Evolutionary conservation across 2,888 invertebrate genomes (phyloP), one percentile per base, ranked within the genome.

Genomic region (Myopa testacea): DNA sequence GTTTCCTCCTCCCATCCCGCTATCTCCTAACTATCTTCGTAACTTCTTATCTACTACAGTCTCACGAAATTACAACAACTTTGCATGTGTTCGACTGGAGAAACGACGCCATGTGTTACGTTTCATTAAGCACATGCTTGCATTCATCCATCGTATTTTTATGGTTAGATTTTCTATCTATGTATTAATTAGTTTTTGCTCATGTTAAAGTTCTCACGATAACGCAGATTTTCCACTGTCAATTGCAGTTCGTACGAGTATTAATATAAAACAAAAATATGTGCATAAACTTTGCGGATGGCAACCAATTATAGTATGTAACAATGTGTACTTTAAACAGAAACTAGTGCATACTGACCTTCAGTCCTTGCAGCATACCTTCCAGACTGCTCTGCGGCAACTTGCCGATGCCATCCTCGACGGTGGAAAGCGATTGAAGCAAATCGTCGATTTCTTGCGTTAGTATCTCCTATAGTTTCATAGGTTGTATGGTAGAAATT

Each of bases 331-430:
- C 26, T 26, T 26, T 26, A 26, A 26, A 26, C 10, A 45, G 45
- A 45, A 45, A 45, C 45, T 8, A 45, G 4, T 45, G 45, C 1
- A 10, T 45, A 45, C 82, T 94, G 90, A 95, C 95, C 93, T 91
- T 91, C 65, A 95, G 91, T 82, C 93, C 93, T 73, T 91, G 90
- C 82, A 94, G 91, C 93, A 95, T 95, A 76, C 92, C 91, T 81
- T 93, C 92, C 83, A 95, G 92, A 87, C 92, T 94, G 86, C 93
- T 93, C 82, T 92, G 91, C 26, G 95, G 95, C 82, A 95, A 91
- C 85, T 92, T 92, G 78, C 92, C 91, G 83, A 94, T 92, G 82
- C 91, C 91, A 81, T 91, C 91, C 90, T 95, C 95, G 81, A 94
- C 92, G 82, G 91, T 91, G 83, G 91, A 91, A 82, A 95, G 91